phyloP scores from a whole-genome alignment of 64 coral and sea anemone genomes.

The Pocillopora damicornis region DNA sequence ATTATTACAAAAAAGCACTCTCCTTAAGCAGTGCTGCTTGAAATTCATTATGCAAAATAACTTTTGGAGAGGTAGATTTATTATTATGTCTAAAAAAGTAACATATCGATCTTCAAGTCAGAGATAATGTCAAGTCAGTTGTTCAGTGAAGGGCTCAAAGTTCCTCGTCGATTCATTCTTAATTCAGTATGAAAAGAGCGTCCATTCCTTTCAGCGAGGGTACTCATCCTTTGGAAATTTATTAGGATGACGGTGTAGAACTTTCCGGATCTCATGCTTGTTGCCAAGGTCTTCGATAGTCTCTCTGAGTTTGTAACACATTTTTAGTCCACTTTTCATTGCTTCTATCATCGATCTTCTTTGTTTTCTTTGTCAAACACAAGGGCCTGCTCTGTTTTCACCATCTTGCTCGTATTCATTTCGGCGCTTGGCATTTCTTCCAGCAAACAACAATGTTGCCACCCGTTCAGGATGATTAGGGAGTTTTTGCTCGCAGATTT shows the following conservation, averaged over 20 bases:
- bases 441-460: background rate
- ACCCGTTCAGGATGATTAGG: background rate
- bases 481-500: background rate
- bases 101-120: too few species aligned
- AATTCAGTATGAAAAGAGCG: too few species aligned
- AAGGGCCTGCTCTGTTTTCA: constrained; percentile 4
- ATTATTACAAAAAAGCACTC: too few species aligned
- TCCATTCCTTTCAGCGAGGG: background rate
- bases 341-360: background rate
- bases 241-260: background rate
- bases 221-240: background rate
- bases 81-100: too few species aligned
- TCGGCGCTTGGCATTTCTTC: background rate
- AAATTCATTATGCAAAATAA: too few species aligned
- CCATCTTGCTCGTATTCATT: background rate
- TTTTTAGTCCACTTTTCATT: constrained; percentile 8
- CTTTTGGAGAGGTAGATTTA: too few species aligned
- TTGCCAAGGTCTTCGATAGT: background rate
- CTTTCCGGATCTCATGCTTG: background rate
- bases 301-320: background rate
- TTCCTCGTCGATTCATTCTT: too few species aligned
- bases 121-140: too few species aligned
- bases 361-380: background rate
- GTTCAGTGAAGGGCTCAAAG: too few species aligned
- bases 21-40: too few species aligned